A percentile compares a stretch with the other conserved stretches of the same genome.
Conservation (phyloP, 1,140 invertebrate species). For the Nautilus pompilius region DNA sequence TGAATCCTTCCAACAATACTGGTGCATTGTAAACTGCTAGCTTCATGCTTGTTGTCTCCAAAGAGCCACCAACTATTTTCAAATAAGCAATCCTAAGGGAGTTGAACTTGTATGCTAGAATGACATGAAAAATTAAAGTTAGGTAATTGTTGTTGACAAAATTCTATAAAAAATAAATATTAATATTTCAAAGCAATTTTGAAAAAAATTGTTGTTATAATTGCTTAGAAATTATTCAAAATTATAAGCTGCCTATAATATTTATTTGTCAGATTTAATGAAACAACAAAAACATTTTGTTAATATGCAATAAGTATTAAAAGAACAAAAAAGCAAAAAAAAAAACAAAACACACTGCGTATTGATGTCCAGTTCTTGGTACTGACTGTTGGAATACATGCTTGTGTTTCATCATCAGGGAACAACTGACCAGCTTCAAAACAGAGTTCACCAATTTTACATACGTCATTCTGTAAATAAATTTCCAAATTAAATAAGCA, state of each 20-base stretch:
- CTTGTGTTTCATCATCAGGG: constrained; percentile 8
- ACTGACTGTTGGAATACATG: constrained; percentile 13
- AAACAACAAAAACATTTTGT: too few species aligned
- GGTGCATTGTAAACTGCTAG: constrained; percentile 21
- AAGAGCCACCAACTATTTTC: constrained; percentile 16
- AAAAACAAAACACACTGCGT: not conserved
- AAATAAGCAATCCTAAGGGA: constrained; percentile 20
- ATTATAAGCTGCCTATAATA: too few species aligned
- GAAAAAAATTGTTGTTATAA: not conserved
- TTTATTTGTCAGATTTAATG: too few species aligned
- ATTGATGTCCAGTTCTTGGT: constrained; percentile 15
- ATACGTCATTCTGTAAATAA: constrained; percentile 26
- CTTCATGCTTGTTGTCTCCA: constrained; percentile 19
- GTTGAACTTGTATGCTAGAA: constrained; percentile 20
- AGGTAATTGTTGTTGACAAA: too few species aligned
- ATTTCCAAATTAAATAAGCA: not conserved
- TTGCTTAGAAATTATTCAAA: too few species aligned
- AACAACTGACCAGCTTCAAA: constrained; percentile 22
- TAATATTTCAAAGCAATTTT: too few species aligned
- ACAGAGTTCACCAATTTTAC: constrained; percentile 21
- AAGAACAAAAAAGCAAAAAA: constrained; percentile 9
- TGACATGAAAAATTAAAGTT: not conserved
- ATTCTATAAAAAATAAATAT: too few species aligned
- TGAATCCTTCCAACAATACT: constrained; percentile 16
- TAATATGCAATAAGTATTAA: not conserved